Evolutionary conservation across 2,113 vertebrate species (phyloP), one percentile per base, ranked within the genome.

Genomic region (Callithrix jacchus): DNA sequence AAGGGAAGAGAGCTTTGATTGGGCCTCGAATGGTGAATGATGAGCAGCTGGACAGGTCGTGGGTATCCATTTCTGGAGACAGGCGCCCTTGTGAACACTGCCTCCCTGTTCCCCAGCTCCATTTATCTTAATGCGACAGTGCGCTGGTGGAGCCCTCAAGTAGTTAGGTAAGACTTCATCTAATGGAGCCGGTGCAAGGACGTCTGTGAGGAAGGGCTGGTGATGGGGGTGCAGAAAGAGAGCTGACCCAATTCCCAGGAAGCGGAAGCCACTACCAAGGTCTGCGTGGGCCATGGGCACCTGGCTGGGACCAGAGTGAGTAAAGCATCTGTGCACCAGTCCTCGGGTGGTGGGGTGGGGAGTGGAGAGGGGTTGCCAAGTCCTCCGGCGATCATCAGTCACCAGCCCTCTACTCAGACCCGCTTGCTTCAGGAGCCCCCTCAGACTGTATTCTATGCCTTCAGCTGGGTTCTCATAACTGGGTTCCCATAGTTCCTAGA

Each of bases 111-210:
- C 95, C 35, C 4, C 92, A 23, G 56, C 77, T 96, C 97, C 98
- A 90, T 98, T 98, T 98, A 98, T 97, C 97, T 98, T 97, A 93
- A 96, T 97, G 98, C 97, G 97, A 98, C 97, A 97, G 93, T 89
- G 96, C 58, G 47, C 96, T 98, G 96, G 81, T 97, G 96, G 79
- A 97, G 89, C 90, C 94, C 92, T 96, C 54, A 11, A 95, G 96
- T 98, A 97, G 98, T 97, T 97, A 97, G 96, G 70, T 98, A 93
- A 97, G 98, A 94, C 97, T 97, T 97, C 87, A 97, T 91, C 97
- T 96, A 94, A 89, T 96, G 82, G 97, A 94, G 93, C 71, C 66
- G 77, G 94, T 85, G 94, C 98, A 98, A 95, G 98, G 98, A 76
- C 17, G 70, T 87, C 97, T 98, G 96, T 96, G 84, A 74, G 87